These are phyloP conservation scores for Cygnus atratus DNA, from an alignment of 2,113 vertebrate genomes.

Conservation along the genomic window DNA sequence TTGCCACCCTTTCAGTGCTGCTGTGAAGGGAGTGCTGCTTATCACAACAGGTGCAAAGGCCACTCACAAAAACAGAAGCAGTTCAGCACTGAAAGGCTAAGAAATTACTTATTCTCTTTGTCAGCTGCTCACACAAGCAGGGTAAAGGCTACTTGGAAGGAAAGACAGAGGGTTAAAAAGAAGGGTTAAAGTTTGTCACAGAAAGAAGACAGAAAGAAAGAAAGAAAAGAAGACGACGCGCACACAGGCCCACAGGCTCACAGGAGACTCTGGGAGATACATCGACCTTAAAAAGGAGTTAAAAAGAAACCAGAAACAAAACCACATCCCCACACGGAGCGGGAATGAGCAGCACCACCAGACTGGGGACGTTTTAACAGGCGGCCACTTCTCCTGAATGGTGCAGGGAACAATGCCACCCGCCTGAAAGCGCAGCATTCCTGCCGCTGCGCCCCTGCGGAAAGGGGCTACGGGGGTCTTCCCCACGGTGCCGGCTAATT, in stretches of 20 bases:
- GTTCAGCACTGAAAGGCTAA: constrained; percentile 72
- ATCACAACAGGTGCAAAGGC: constrained; percentile 78
- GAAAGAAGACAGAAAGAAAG: background rate
- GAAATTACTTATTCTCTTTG: constrained; percentile 79
- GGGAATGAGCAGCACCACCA: constrained; percentile 36
- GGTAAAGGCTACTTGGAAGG: constrained; percentile 70
- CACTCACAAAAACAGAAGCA: constrained; percentile 74
- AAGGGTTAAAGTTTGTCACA: constrained; percentile 13
- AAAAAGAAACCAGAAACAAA: background rate
- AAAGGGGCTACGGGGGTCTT: constrained; percentile 34
- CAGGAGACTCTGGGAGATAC: background rate
- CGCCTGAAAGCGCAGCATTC: constrained; percentile 37
- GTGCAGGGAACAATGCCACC: constrained; percentile 17
- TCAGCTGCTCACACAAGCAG: constrained; percentile 72
- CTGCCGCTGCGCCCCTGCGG: background rate
- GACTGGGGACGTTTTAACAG: constrained; percentile 38
- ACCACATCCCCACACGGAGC: background rate
- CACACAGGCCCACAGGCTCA: background rate
- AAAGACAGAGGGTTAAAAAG: constrained; percentile 50
- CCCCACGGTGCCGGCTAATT: constrained; percentile 46
- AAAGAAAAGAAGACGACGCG: accelerated
- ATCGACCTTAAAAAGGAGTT: background rate
- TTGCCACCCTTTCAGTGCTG: constrained; percentile 68
- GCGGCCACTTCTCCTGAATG: constrained; percentile 49
- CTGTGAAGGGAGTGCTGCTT: constrained; percentile 69